A percentile compares a stretch with the other conserved stretches of the same genome.
phyloP scores from a whole-genome alignment of 2,113 vertebrate genomes.

The Neolamprologus brichardi region DNA sequence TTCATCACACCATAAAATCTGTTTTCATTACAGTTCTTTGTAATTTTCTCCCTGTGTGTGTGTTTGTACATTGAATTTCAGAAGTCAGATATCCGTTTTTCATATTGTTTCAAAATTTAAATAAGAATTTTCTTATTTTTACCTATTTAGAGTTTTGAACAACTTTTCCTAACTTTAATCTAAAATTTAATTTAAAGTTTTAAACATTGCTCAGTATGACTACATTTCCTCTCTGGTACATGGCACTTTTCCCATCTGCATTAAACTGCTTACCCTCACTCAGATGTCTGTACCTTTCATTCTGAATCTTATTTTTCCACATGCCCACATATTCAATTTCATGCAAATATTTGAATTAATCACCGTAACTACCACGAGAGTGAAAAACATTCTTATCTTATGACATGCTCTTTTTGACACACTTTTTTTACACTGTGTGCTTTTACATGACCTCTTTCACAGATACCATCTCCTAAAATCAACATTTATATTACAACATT shows the following conservation, averaged over 20 bases:
- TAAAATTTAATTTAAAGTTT: conserved; percentile 9
- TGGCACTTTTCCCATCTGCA: background rate
- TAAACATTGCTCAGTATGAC: background rate
- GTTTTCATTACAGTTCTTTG: background rate
- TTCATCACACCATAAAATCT: background rate
- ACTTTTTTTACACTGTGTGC: background rate
- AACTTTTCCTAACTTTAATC: background rate
- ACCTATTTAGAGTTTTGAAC: background rate
- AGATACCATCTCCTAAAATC: conserved; percentile 39
- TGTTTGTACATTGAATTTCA: background rate
- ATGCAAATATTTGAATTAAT: conserved; percentile 35
- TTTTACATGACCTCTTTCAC: conserved; percentile 6
- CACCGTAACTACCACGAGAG: background rate
- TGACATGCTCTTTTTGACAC: conserved; percentile 20
- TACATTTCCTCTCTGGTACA: background rate
- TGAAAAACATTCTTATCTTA: conserved; percentile 22
- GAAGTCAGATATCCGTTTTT: background rate
- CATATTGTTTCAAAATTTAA: background rate
- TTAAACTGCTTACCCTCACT: background rate
- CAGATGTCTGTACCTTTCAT: background rate
- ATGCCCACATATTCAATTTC: conserved; percentile 20
- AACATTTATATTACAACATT: conserved; percentile 45
- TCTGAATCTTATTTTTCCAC: conserved; percentile 4
- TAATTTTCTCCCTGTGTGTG: background rate
- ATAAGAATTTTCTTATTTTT: background rate